Evolutionary conservation across 2,113 vertebrate species (phyloP), one percentile per base, ranked within the genome.

Genomic region (Cephalopholis sonnerati): DNA sequence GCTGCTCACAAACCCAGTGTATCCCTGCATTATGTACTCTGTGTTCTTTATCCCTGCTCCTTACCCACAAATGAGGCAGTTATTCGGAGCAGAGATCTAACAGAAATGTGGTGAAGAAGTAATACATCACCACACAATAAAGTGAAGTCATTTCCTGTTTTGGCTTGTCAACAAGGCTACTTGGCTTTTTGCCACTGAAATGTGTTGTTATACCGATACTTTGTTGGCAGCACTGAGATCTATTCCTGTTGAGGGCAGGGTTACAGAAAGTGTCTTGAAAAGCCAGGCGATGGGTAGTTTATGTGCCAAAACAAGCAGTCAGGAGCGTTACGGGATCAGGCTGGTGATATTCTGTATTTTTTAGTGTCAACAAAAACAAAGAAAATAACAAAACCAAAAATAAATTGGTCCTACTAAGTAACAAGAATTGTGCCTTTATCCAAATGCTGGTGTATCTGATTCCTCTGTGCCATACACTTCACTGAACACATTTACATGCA

Each of bases 121-220:
- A 65, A 70, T 51, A 20, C 17, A 29, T 79, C 24, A 55, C 18
- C 63, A 48, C 17, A 69, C 5, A 32, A 55, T 64, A 39, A 3
- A n/a, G 22, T 50, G 11, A 22, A 53, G 71, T 57, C 39, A 78
- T 83, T 83, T 87, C 73, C 79, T 89, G 51, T 78, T 87, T 61
- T 66, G 24, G 25, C 25, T 25, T 25, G n/a, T 65, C 27, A 77
- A 68, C 6, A 17, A 50, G 0, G n/a, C 20, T 41, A 7, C 63
- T 20, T 24, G 50, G 25, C 4, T 25, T 58, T 59, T 77, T 7
- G 51, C 74, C 57, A 25, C 39, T 16, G 11, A 59, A 68, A 62
- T 22, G 13, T 61, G 29, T 81, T n/a, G 44, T 17, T 59, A 44
- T 32, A 2, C 48, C 24, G 22, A 68, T 9, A 50, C n/a, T 18